Base-by-base conservation (phyloP, 2,888 invertebrate genomes). In the Cyrtodaria siliqua region DNA sequence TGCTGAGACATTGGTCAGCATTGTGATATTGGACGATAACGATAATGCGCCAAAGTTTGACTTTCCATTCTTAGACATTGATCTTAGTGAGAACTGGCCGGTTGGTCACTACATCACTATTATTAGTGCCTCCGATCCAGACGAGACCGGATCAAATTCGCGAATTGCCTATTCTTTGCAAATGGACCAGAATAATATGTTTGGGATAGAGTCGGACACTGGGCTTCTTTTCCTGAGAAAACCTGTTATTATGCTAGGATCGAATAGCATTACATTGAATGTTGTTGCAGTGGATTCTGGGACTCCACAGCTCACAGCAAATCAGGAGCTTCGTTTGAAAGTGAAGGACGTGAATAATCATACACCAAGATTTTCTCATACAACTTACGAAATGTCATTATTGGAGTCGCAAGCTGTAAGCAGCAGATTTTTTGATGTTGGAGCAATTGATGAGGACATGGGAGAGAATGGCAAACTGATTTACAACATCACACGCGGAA, bases 271-370 rank as follows among this genome's bases (percentile, higher is more conserved):
- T 50, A 67, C 69, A 0, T 63, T 91, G 60, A 81, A 63, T 4
- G 87, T 92, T 0, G 80, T 83, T 8, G 92, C 89, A 0, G 80
- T 74, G 33, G 92, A 92, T 80, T 72, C 83, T 20, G 92, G 90
- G 3, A 68, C 78, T 3, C 84, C 89, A 14, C 68, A 80, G 26
- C 79, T 80, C 8, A 83, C 87, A 0, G 75, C 87, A 1, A 68
- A 85, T 8, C 82, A 87, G 53, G 72, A 73, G 18, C 72, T 92
- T 2, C 76, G 61, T 3, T 75, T 92, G 18, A 75, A 72, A 16
- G 95, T 99, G 3, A 96, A 97, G 89, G 98, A 98, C 92, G 97
- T 98, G 1, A 99, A 99, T 93, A 97, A 98, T 93, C 98, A 98
- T 91, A 98, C 98, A 0, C 98, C 98, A 12, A 96, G 97, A 2